Evolutionary conservation across 2,113 vertebrate species (phyloP).

Genomic region (Emydura subglobosa): DNA sequence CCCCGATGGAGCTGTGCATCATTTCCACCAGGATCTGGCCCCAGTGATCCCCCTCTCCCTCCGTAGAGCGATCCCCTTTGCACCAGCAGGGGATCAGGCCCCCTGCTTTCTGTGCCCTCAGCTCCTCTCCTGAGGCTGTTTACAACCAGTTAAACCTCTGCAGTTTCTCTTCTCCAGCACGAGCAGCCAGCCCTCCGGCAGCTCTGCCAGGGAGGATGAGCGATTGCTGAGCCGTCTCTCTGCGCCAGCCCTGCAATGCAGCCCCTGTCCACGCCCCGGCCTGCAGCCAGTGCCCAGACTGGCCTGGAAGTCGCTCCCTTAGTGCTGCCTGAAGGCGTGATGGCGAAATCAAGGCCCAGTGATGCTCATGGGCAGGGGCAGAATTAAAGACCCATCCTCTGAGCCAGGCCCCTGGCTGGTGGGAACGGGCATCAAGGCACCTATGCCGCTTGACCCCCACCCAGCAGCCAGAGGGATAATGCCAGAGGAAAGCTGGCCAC

Average conservation of each 20-base stretch:
- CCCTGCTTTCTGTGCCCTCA: not conserved
- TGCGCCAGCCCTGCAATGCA: not conserved
- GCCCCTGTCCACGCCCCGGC: too few relatives aligned
- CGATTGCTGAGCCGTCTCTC: not conserved
- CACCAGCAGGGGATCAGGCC: not conserved
- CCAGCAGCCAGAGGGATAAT: too few relatives aligned
- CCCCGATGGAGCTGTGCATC: not conserved
- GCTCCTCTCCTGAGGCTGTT: not conserved
- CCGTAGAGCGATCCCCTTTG: not conserved
- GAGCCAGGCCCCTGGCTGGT: not conserved
- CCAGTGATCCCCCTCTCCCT: not conserved
- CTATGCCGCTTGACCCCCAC: too few relatives aligned
- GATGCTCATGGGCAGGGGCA: not conserved
- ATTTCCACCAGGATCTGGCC: not conserved
- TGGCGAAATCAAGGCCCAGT: not conserved
- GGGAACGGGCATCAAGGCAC: too few relatives aligned
- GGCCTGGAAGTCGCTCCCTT: not conserved
- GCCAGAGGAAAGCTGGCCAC: too few relatives aligned
- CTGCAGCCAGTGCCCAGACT: not conserved
- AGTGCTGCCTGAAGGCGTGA: not conserved
- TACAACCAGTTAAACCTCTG: not conserved
- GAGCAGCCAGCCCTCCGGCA: not conserved
- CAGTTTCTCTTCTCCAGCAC: not conserved
- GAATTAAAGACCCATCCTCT: not conserved
- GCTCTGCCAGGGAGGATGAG: not conserved